Conservation (phyloP, 2,113 vertebrate species). For the Pterocles orientalis region DNA sequence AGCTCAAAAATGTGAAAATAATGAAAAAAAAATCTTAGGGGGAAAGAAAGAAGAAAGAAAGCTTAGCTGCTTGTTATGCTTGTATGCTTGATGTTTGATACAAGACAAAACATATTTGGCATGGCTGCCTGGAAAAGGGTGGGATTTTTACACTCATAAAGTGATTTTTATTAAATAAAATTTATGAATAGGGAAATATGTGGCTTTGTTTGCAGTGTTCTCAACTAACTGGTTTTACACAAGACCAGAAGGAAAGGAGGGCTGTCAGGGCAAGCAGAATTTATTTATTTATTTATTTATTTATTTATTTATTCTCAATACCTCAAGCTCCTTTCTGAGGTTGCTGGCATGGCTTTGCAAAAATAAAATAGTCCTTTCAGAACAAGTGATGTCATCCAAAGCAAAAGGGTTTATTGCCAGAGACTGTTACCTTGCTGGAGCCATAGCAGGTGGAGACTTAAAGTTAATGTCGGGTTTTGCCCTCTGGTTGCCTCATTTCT, state of each 20-base stretch:
- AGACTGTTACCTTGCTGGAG: neutral
- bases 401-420: neutral
- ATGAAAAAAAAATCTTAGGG: neutral
- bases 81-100: neutral
- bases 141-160: neutral
- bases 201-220: neutral
- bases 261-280: neutral
- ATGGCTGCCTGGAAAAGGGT: neutral
- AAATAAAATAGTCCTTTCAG: neutral
- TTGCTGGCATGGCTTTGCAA: neutral
- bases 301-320: neutral
- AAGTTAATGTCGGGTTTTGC: neutral
- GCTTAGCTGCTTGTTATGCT: neutral
- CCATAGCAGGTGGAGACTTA: fast-evolving
- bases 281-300: neutral
- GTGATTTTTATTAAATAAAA: neutral
- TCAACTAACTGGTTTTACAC: neutral
- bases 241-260: neutral
- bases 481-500: neutral
- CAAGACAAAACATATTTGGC: neutral
- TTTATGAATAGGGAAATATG: neutral
- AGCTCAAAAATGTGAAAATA: neutral
- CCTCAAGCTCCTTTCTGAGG: neutral
- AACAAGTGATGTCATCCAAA: neutral
- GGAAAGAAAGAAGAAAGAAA: neutral